These are phyloP conservation scores for Uropsilus gracilis DNA, from an alignment of 2,113 vertebrate genomes.

Conservation along the genomic window DNA sequence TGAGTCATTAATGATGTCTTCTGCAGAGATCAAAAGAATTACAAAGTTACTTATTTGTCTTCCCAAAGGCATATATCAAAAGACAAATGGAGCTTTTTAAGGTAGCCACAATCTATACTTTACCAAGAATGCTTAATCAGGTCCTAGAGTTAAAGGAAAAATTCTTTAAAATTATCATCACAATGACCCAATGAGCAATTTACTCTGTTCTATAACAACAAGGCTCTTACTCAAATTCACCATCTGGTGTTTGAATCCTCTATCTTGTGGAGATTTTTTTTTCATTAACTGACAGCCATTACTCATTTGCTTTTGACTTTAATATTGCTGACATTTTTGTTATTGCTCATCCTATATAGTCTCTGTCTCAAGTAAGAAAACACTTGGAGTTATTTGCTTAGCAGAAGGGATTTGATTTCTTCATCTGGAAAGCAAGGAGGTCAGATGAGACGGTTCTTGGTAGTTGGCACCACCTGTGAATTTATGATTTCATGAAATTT, in stretches of 20 bases:
- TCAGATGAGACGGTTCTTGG: background rate
- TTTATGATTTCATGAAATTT: constrained; percentile 22
- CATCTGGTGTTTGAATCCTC: constrained; percentile 82
- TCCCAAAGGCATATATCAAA: background rate
- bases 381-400: constrained; percentile 47
- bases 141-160: background rate
- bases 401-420: constrained; percentile 12
- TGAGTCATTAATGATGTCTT: background rate
- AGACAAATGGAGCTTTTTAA: background rate
- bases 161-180: background rate
- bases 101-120: background rate
- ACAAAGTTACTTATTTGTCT: background rate
- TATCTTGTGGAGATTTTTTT: background rate
- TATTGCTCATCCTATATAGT: constrained; percentile 64
- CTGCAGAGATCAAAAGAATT: background rate
- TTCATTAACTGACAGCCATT: constrained; percentile 68
- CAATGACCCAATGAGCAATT: background rate
- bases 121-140: background rate
- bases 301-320: constrained; percentile 79
- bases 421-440: constrained; percentile 37
- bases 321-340: constrained; percentile 68
- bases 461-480: background rate
- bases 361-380: constrained; percentile 41
- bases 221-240: constrained; percentile 77
- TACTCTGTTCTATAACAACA: constrained; percentile 80